Evolutionary conservation across 2,888 invertebrate genomes (phyloP).

Genomic region (Bursaphelenchus okinawaensis): DNA sequence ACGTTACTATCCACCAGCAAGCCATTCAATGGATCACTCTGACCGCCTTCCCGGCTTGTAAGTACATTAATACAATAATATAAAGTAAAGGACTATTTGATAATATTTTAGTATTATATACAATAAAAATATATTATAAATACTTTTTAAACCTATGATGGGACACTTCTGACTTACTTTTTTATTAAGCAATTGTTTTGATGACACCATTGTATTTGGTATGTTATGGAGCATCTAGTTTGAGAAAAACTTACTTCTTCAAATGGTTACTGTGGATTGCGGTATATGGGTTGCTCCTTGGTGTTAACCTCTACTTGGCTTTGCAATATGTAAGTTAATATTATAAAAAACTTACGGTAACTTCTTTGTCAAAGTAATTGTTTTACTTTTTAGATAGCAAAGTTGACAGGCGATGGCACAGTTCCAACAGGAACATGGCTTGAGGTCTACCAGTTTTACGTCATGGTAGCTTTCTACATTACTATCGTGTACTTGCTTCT

Average conservation of each 20-base stretch:
- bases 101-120: not conserved
- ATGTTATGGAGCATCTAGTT: not conserved
- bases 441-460: not conserved
- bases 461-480: not conserved
- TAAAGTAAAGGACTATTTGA: too few species aligned
- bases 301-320: not conserved
- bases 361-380: too few species aligned
- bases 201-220: constrained; percentile 9
- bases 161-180: not conserved
- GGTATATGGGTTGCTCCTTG: constrained; percentile 1
- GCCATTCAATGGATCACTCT: constrained; percentile 11
- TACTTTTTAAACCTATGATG: too few species aligned
- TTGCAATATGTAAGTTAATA: constrained; percentile 3
- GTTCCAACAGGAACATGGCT: not conserved
- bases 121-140: not conserved
- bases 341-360: too few species aligned
- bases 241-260: constrained; percentile 7
- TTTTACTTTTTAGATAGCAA: too few species aligned
- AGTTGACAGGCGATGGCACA: not conserved
- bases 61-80: too few species aligned
- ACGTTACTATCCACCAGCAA: constrained; percentile 4
- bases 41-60: constrained; percentile 9
- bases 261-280: constrained; percentile 10
- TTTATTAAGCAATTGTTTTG: not conserved
- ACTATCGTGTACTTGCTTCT: not conserved